Base-by-base conservation (phyloP, 1,140 invertebrate species). In the Bilobella aurantiaca region DNA sequence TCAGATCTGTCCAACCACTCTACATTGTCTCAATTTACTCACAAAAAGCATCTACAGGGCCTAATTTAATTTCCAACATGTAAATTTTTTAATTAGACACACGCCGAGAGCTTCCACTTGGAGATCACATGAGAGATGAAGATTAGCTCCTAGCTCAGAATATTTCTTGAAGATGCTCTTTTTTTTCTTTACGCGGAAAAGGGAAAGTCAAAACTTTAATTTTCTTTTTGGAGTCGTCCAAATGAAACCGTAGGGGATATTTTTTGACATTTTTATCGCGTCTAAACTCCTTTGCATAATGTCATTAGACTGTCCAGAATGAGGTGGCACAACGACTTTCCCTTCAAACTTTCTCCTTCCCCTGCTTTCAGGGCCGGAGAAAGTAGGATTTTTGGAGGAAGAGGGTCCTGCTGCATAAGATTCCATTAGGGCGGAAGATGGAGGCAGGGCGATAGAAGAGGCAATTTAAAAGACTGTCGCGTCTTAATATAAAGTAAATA, bases 201-300 rank as follows among this genome's bases (percentile, higher is more conserved):
- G n/a, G n/a, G n/a, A n/a, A 42, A 42, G 12, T 53, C 12, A 53
- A 53, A 53, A 53, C 12, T 53, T 53, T 53, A 66, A 69, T 66
- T 69, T 66, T 62, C 61, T 69, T 69, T 63, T 62, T 64, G 64
- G 58, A 46, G 64, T 42, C n/a, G n/a, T 28, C 42, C 49, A 67
- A 70, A 70, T 70, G 69, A 70, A 67, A 49, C 69, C 65, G 62
- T 70, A 37, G 69, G 65, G 69, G 65, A 67, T 70, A 53, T 53
- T 53, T 70, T 67, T 67, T 70, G 69, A 67, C 69, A 65, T 70
- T 67, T 70, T 70, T 70, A 67, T 67, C 59, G 60, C 63, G 56
- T 62, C 8, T n/a, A n/a, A 42, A 46, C 63, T 67, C 53, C 63
- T 70, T 70, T 67, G 65, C 69, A 67, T 67, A 70, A 67, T 70